Percentiles rank a stretch among this genome's conserved stretches.
These are phyloP conservation scores for Remorina albescens DNA, from an alignment of 2,797 vertebrate genomes.

Conservation along the genomic window DNA sequence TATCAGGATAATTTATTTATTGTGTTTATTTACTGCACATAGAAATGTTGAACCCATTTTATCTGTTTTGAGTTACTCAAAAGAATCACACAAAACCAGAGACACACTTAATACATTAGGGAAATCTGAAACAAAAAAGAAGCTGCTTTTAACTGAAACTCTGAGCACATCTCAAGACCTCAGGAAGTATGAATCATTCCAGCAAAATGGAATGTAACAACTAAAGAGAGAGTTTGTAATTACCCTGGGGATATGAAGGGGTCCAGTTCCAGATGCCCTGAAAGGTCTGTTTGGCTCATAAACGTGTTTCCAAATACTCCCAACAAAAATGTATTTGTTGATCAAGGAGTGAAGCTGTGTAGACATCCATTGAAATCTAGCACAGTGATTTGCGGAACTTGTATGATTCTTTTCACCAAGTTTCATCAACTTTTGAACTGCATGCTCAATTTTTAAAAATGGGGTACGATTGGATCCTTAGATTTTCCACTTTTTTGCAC, in stretches of 20 bases:
- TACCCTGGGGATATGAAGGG: neutral
- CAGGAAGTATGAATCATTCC: neutral
- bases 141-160: conserved; percentile 10
- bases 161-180: conserved; percentile 7
- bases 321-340: neutral
- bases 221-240: conserved; percentile 4
- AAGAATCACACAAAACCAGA: neutral
- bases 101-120: neutral
- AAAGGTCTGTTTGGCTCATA: conserved; percentile 2
- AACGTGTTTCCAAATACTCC: neutral
- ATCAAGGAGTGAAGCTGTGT: too few relatives aligned
- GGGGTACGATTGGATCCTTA: too few relatives aligned
- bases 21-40: neutral
- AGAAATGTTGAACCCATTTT: neutral
- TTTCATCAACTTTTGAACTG: too few relatives aligned
- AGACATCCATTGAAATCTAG: too few relatives aligned
- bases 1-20: conserved; percentile 1
- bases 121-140: neutral
- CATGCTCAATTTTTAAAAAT: too few relatives aligned
- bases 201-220: conserved; percentile 5
- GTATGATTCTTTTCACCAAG: too few relatives aligned
- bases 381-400: too few relatives aligned
- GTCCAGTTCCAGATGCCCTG: conserved; percentile 8
- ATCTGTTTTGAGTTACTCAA: neutral
- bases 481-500: too few relatives aligned